Evolutionary conservation across 23 tunicate genomes (phyloP), one percentile per base, ranked within the genome.

Genomic region (Halocynthia aurantium): DNA sequence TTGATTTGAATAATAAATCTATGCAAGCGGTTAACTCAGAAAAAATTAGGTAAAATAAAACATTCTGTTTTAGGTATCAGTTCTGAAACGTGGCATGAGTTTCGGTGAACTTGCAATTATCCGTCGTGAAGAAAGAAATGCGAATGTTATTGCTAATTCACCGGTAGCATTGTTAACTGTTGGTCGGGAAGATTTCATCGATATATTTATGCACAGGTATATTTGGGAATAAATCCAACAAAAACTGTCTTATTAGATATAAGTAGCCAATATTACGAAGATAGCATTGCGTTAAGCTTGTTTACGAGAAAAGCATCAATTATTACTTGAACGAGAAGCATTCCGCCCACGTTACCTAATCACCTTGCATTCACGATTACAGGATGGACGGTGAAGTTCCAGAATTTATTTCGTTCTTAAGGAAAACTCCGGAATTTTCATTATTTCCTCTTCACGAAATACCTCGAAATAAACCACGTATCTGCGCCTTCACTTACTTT

Each of bases 101-200:
- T 88, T 88, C 67, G 95, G 95, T 8, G 95, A 88, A 57, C 84
- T 88, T 19, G 95, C 95, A 7, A 88, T 88, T 15, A 74, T 88
- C 81, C 67, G 95, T 6, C 84, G 77, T 21, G 95, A 88, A 60
- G 81, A 83, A 69, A 64, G 95, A 83, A 83, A 82, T 11, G 55
- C 77, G 71, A 88, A 88, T 62, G 95, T 88, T 8, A 83, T 88
- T 57, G 78, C 88, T 49, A 82, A 83, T 70, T 81, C 95, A 11
- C 71, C 79, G 8, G 66, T 88, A 5, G 71, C 88, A 31, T 67
- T 88, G 40, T 72, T 88, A 10, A 88, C 88, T 8, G 95, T 84
- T 53, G 69, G 84, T 57, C 52, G 95, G 52, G 72, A 83, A 13
- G 95, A 88, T 55, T 88, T 88, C 67, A 52, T 88, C n/a, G 85